Evolutionary conservation across 2,797 vertebrate species (phyloP).

Genomic region (Salmo trutta): DNA sequence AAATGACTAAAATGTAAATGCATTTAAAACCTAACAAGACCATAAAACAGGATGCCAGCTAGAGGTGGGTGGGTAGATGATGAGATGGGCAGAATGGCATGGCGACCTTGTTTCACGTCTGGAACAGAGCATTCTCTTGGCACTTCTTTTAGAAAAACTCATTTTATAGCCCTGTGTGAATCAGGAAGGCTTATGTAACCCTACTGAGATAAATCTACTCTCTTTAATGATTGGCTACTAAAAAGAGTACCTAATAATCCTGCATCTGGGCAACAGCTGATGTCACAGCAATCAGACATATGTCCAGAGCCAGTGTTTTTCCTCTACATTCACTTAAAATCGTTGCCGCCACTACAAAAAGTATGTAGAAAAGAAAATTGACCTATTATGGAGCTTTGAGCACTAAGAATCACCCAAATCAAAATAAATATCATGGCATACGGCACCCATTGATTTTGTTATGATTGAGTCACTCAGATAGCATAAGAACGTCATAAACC

Average conservation of each 20-base stretch:
- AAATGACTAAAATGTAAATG: too few species aligned
- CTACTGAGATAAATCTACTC: neutral
- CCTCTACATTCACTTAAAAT: too few species aligned
- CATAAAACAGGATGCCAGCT: conserved; percentile 24
- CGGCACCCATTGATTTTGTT: too few species aligned
- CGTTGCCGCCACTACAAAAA: too few species aligned
- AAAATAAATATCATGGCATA: too few species aligned
- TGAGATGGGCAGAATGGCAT: neutral
- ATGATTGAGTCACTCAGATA: too few species aligned
- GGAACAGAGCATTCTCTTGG: neutral
- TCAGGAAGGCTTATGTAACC: neutral
- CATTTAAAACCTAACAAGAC: neutral
- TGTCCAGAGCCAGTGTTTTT: neutral
- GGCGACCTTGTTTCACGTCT: conserved; percentile 2
- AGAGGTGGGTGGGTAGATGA: conserved; percentile 5
- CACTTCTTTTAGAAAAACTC: neutral
- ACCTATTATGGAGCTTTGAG: too few species aligned
- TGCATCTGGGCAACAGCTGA: too few species aligned
- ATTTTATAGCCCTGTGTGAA: neutral
- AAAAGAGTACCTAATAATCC: neutral
- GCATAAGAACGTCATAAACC: too few species aligned
- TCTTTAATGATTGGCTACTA: conserved; percentile 1
- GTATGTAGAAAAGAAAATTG: too few species aligned
- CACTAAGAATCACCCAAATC: too few species aligned
- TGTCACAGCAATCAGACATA: neutral